phyloP scores from a whole-genome alignment of 2,888 invertebrate species.

The Idaea straminata region DNA sequence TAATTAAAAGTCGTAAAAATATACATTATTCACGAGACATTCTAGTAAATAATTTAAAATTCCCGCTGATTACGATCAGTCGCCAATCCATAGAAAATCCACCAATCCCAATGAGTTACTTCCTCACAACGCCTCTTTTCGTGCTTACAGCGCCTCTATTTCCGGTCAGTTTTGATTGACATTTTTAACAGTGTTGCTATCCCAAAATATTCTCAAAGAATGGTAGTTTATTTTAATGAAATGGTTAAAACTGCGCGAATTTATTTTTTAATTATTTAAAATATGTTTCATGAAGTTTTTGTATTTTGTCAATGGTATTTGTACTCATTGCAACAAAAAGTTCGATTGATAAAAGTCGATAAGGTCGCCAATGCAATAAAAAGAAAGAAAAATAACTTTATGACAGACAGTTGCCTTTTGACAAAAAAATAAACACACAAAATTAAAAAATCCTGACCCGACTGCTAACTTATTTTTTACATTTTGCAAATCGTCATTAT shows the following conservation, averaged over 20 bases:
- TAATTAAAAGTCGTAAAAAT: not conserved
- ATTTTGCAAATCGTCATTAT: slow-evolving; percentile 29
- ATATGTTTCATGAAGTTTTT: too few relatives aligned
- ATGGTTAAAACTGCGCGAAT: not conserved
- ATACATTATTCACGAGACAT: not conserved
- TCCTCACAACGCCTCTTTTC: not conserved
- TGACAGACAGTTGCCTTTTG: slow-evolving; percentile 60
- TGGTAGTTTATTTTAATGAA: not conserved
- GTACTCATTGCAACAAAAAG: not conserved
- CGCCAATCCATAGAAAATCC: not conserved
- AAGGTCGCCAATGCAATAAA: slow-evolving; percentile 30
- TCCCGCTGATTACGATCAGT: not conserved
- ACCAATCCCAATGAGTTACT: not conserved
- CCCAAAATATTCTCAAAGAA: not conserved
- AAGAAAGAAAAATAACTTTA: slow-evolving; percentile 54
- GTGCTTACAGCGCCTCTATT: not conserved
- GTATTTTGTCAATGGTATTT: not conserved
- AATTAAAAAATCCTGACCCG: slow-evolving; percentile 58
- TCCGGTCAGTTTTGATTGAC: not conserved
- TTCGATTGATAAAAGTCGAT: not conserved
- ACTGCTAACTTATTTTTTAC: slow-evolving; percentile 19
- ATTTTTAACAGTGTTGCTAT: not conserved
- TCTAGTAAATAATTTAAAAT: not conserved
- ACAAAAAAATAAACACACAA: slow-evolving; percentile 72
- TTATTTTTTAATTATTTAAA: too few relatives aligned